Conservation (phyloP, 2,888 invertebrate species). For the Drosophila picticornis region DNA sequence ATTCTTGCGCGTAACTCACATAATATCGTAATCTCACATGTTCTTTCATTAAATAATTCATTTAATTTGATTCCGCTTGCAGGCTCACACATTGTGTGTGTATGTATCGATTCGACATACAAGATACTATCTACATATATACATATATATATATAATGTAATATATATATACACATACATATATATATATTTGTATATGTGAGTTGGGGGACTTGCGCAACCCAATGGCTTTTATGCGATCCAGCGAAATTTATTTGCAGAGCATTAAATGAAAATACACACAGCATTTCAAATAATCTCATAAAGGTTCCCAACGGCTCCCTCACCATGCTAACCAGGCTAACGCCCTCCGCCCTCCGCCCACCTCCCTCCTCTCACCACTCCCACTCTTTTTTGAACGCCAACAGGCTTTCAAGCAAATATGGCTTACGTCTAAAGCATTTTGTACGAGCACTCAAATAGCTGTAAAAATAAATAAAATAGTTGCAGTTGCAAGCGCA, state of each 20-base stretch:
- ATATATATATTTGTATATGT: not conserved
- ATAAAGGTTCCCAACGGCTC: not conserved
- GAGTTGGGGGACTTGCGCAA: conserved; percentile 22
- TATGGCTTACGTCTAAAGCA: not conserved
- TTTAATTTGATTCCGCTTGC: conserved; percentile 76
- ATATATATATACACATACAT: not conserved
- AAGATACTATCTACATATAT: not conserved
- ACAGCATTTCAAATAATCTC: conserved; percentile 36
- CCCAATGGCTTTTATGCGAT: conserved; percentile 68
- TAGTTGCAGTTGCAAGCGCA: not conserved
- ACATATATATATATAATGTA: not conserved
- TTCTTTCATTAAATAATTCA: conserved; percentile 79
- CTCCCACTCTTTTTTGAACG: not conserved
- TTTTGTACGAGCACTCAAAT: conserved; percentile 5
- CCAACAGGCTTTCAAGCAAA: conserved; percentile 4
- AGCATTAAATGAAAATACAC: conserved; percentile 50
- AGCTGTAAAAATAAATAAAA: conserved; percentile 12
- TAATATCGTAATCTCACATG: conserved; percentile 75
- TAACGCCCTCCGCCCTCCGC: not conserved
- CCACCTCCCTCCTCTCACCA: not conserved
- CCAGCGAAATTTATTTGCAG: conserved; percentile 68
- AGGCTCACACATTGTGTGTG: not conserved
- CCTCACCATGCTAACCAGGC: not conserved
- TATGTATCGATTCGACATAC: conserved; percentile 43
- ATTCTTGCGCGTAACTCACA: conserved; percentile 79